A percentile compares a stretch with the other conserved stretches of the same genome.
These are phyloP conservation scores for Epizoanthus fatuus DNA, from an alignment of 92 coral and sea anemone species.

Conservation along the genomic window DNA sequence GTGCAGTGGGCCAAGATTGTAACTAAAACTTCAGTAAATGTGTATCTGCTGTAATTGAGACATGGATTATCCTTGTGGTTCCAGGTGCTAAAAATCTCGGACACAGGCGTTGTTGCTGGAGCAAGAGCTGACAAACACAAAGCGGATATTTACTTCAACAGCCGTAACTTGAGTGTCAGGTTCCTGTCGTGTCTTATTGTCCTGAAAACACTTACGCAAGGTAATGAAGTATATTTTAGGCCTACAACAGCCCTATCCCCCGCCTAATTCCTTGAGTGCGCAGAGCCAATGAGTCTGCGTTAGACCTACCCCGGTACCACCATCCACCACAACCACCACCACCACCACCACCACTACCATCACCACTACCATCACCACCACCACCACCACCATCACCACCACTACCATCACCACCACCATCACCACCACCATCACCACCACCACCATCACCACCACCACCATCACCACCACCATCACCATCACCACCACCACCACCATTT, in stretches of 20 bases:
- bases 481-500: too few species aligned
- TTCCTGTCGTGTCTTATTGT: slow-evolving; percentile 90
- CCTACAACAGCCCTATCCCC: background rate
- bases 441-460: too few species aligned
- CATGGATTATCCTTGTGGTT: background rate
- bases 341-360: too few species aligned
- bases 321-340: too few species aligned
- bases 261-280: background rate
- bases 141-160: slow-evolving; percentile 86
- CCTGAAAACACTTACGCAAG: slow-evolving; percentile 95
- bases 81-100: slow-evolving; percentile 84
- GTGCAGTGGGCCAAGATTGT: too few species aligned
- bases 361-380: too few species aligned
- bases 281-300: background rate
- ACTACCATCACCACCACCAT: too few species aligned
- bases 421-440: too few species aligned
- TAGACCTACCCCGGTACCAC: background rate
- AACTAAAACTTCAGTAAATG: too few species aligned
- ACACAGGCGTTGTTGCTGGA: slow-evolving; percentile 73
- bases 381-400: too few species aligned
- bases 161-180: slow-evolving; percentile 87
- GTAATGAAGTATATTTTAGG: slow-evolving; percentile 38
- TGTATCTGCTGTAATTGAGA: too few species aligned
- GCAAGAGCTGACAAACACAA: slow-evolving; percentile 73
- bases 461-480: too few species aligned